These are phyloP conservation scores for Gymnoscopelus microlampas DNA, from an alignment of 2,797 vertebrate genomes.

Conservation along the genomic window DNA sequence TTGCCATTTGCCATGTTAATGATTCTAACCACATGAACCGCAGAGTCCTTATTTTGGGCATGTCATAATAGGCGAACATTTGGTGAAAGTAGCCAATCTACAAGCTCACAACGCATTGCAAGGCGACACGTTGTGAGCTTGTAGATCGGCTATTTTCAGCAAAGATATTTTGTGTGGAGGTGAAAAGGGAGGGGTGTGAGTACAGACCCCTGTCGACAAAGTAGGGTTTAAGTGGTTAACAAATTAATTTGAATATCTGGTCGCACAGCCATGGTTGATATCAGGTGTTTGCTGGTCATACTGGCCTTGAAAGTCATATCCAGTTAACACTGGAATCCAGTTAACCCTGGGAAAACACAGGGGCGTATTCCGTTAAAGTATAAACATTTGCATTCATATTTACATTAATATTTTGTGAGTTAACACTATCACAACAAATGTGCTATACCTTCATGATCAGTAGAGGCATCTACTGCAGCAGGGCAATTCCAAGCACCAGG, in stretches of 20 bases:
- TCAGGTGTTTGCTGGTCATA: neutral
- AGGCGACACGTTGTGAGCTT: too few species aligned
- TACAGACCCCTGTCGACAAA: too few species aligned
- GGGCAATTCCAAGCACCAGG: neutral
- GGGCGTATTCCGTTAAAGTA: neutral
- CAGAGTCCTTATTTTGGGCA: too few species aligned
- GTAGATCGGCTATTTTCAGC: too few species aligned
- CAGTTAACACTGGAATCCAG: conserved; percentile 3
- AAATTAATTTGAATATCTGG: neutral
- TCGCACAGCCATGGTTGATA: neutral
- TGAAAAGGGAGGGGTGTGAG: too few species aligned
- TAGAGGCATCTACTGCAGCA: neutral
- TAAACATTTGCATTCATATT: neutral
- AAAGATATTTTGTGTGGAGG: too few species aligned
- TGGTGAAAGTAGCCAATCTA: too few species aligned
- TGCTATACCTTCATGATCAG: conserved; percentile 1
- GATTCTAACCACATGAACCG: neutral
- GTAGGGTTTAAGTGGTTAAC: neutral
- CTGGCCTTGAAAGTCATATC: conserved; percentile 7
- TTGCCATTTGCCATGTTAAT: neutral
- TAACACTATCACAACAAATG: neutral
- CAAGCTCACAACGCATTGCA: too few species aligned
- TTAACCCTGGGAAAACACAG: conserved; percentile 4
- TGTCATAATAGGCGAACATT: too few species aligned
- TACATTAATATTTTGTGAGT: neutral